A percentile compares a stretch with the other conserved stretches of the same genome.
phyloP scores from a whole-genome alignment of 1,140 invertebrate species.

The Pachypsylla venusta region DNA sequence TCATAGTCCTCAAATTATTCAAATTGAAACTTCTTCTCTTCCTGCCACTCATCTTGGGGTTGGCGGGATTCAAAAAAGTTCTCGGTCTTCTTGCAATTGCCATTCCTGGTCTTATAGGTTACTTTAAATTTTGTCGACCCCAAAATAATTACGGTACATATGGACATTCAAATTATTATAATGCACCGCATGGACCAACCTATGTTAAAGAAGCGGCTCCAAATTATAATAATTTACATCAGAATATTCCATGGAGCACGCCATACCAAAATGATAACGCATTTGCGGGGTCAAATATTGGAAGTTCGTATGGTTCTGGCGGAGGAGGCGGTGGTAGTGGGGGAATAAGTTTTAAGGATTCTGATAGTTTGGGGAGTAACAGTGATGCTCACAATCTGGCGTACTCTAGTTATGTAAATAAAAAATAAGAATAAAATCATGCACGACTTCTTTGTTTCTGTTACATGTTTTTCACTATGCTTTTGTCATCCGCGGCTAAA shows the following conservation, averaged over 20 bases:
- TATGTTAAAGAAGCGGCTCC: background rate
- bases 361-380: too few species aligned
- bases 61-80: conserved; percentile 69
- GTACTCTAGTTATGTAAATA: background rate
- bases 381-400: conserved; percentile 4
- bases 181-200: conserved; percentile 19
- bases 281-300: background rate
- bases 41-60: conserved; percentile 58
- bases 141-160: conserved; percentile 31
- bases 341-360: background rate
- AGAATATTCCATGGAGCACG: background rate
- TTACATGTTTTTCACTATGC: too few species aligned
- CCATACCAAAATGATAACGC: conserved; percentile 5
- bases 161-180: conserved; percentile 33
- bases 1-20: conserved; percentile 65
- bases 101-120: conserved; percentile 57
- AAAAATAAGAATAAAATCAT: background rate
- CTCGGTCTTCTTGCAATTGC: conserved; percentile 58
- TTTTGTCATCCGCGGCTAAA: too few species aligned
- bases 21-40: conserved; percentile 66
- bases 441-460: too few species aligned
- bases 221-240: too few species aligned
- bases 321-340: background rate
- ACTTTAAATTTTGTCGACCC: conserved; percentile 58
- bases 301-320: background rate